These are phyloP conservation scores for Acronicta psi DNA, from an alignment of 2,888 invertebrate species.

Conservation along the genomic window DNA sequence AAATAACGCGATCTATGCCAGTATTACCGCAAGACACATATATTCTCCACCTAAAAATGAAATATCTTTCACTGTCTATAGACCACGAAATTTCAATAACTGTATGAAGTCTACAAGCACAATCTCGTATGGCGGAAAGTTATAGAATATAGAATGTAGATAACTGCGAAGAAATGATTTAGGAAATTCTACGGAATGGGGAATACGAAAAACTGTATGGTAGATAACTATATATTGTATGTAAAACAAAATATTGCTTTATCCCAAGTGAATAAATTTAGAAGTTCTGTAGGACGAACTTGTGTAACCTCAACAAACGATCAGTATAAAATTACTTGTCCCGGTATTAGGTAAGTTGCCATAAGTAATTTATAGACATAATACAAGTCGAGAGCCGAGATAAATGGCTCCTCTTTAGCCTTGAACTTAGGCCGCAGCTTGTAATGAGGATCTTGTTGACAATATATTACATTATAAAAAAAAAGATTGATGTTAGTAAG, in stretches of 20 bases:
- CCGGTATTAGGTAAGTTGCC: conserved; percentile 54
- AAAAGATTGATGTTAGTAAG: conserved; percentile 44
- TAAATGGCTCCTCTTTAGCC: conserved; percentile 71
- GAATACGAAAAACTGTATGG: too few relatives aligned
- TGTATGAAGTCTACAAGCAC: too few relatives aligned
- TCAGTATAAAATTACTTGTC: conserved; percentile 44
- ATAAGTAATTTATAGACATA: conserved; percentile 77
- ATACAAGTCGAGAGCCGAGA: conserved; percentile 70
- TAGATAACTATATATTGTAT: too few relatives aligned
- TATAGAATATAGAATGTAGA: too few relatives aligned
- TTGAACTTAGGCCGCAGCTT: conserved; percentile 65
- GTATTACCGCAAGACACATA: too few relatives aligned
- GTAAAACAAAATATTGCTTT: conserved; percentile 15
- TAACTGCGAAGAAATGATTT: too few relatives aligned
- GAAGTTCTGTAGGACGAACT: conserved; percentile 31
- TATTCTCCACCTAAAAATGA: too few relatives aligned
- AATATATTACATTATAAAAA: conserved; percentile 52
- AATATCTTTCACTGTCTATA: too few relatives aligned
- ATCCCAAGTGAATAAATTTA: conserved; percentile 20
- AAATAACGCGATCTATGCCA: too few relatives aligned
- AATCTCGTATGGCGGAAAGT: too few relatives aligned
- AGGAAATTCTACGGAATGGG: too few relatives aligned
- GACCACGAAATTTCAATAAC: too few relatives aligned
- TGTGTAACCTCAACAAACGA: conserved; percentile 35
- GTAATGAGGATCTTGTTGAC: conserved; percentile 64